Evolutionary conservation across 2,797 vertebrate genomes (phyloP), one percentile per base, ranked within the genome.

Genomic region (Schizothorax lantsangensis): DNA sequence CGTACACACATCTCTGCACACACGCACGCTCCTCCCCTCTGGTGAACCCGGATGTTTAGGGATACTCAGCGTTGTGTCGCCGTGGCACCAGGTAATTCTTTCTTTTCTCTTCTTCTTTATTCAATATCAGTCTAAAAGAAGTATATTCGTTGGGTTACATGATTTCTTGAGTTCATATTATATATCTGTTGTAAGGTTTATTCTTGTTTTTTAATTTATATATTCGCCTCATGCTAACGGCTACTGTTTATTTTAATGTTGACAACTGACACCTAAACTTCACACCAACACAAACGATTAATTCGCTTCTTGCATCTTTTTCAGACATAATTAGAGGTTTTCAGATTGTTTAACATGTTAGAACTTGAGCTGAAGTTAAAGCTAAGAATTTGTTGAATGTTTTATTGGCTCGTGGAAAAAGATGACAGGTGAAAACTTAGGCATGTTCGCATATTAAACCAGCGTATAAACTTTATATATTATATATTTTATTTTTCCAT

Each of bases 31-130:
- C 69, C 52, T 74, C 36, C 69, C 38, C 9, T 23, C 36, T 30
- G 9, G 1, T 0, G 15, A 59, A 83, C 52, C 81, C 81, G 81
- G 81, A 62, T 83, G 81, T 73, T 1, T 74, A 2, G 4, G 17
- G 36, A 30, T 21, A 71, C 21, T 68, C 26, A 36, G 62, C 3
- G 2, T 1, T 36, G 66, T 72, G 81, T 83, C 69, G 49, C 81
- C 69, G 81, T 83, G 69, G 81, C 81, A 83, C 2, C 33, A 83
- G 81, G 69, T 83, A 72, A 3, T 30, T 33, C 11, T n/a, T 30
- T 6, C 68, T 23, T 2, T 30, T 57, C 33, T 38, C 19, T 7
- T 5, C 5, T 26, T 19, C 8, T 71, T 74, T 45, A 57, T 38
- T 40, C 2, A 38, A 6, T 26, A 54, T n/a, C 7, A n/a, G 21